These are phyloP conservation scores for Harpagoxenus sublaevis DNA, from an alignment of 2,888 invertebrate species.

Conservation along the genomic window DNA sequence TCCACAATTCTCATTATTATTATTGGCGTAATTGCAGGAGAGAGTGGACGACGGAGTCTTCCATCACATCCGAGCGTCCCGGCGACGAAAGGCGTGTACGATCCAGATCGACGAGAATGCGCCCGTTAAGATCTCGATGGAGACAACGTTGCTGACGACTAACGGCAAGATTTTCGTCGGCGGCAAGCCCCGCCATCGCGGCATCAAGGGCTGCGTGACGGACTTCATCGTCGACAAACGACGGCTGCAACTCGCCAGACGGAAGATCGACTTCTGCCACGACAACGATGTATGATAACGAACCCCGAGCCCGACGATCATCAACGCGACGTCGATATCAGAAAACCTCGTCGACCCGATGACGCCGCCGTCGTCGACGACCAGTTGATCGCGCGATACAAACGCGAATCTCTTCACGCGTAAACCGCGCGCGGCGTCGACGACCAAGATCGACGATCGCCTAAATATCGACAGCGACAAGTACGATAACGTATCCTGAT, in stretches of 20 bases:
- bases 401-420: slow-evolving; percentile 28
- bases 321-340: slow-evolving; percentile 64
- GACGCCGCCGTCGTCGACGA: slow-evolving; percentile 50
- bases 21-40: slow-evolving; percentile 73
- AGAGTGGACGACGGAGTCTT: slow-evolving; percentile 84
- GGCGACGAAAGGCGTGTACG: slow-evolving; percentile 80
- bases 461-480: slow-evolving; percentile 24
- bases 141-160: slow-evolving; percentile 81
- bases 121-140: slow-evolving; percentile 79
- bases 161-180: slow-evolving; percentile 85
- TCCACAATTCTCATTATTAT: neutral
- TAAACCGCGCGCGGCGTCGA: slow-evolving; percentile 9
- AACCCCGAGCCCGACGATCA: slow-evolving; percentile 67
- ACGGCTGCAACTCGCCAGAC: slow-evolving; percentile 81
- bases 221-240: slow-evolving; percentile 84
- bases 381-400: slow-evolving; percentile 65
- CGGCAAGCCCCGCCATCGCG: slow-evolving; percentile 84
- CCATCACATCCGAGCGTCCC: slow-evolving; percentile 82
- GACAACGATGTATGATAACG: slow-evolving; percentile 85
- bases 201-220: slow-evolving; percentile 83
- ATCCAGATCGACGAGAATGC: slow-evolving; percentile 82
- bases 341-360: slow-evolving; percentile 58
- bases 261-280: slow-evolving; percentile 84
- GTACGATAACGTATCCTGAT: neutral
- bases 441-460: slow-evolving; percentile 31